These are phyloP conservation scores for Spodoptera picta DNA, from an alignment of 2,888 invertebrate genomes.

Conservation along the genomic window DNA sequence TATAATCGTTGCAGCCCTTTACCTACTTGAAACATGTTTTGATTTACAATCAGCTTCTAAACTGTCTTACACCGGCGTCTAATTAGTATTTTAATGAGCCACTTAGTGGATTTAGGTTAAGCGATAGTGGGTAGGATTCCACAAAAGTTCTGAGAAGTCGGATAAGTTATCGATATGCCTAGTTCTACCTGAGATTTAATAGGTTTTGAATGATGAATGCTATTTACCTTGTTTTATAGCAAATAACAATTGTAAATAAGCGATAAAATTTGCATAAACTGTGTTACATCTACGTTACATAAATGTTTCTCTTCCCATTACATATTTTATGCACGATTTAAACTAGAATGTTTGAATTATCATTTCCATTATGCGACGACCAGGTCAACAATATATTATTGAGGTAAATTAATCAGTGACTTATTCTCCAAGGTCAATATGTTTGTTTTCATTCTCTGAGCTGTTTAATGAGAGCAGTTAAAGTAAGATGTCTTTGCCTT, in stretches of 20 bases:
- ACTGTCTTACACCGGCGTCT: slow-evolving; percentile 18
- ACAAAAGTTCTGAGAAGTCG: slow-evolving; percentile 24
- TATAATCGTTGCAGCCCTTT: slow-evolving; percentile 2
- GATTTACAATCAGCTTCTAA: slow-evolving; percentile 20
- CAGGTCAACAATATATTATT: slow-evolving; percentile 13
- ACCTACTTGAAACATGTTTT: slow-evolving; percentile 24
- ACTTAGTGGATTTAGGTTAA: slow-evolving; percentile 37
- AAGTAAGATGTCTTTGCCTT: slow-evolving; percentile 2
- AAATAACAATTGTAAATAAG: slow-evolving; percentile 31
- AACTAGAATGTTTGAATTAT: slow-evolving; percentile 6
- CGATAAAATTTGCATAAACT: slow-evolving; percentile 33
- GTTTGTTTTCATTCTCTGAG: background rate
- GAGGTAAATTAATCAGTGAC: slow-evolving; percentile 10
- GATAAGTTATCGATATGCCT: slow-evolving; percentile 14
- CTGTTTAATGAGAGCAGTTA: slow-evolving; percentile 6
- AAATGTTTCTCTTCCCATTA: slow-evolving; percentile 23
- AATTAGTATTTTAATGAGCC: slow-evolving; percentile 39
- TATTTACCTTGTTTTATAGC: slow-evolving; percentile 12
- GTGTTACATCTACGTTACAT: slow-evolving; percentile 37
- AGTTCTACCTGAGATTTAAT: slow-evolving; percentile 35
- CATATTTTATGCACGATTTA: slow-evolving; percentile 17
- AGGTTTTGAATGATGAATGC: slow-evolving; percentile 11
- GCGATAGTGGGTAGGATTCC: slow-evolving; percentile 23
- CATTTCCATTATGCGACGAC: slow-evolving; percentile 14
- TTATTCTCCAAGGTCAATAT: slow-evolving; percentile 10